Evolutionary conservation across 2,797 vertebrate genomes (phyloP).

Genomic region (Masticophis lateralis): DNA sequence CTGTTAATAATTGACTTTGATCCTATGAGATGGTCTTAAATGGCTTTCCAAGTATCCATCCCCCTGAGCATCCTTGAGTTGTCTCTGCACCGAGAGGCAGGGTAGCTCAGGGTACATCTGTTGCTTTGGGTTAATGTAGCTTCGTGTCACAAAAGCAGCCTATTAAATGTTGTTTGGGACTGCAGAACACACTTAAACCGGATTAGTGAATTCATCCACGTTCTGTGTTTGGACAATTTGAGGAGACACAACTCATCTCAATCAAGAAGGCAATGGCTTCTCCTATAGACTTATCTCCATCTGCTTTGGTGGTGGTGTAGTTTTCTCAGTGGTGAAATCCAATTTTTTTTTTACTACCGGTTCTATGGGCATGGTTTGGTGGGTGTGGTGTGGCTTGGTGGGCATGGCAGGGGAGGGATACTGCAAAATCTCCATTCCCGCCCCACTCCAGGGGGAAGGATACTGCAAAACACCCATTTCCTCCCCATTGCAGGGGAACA

Average conservation of each 20-base stretch:
- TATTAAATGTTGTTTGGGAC: neutral
- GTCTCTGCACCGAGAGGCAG: neutral
- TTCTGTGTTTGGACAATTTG: neutral
- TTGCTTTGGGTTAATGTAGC: neutral
- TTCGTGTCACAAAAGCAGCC: neutral
- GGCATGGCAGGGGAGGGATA: too few relatives aligned
- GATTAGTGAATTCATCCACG: neutral
- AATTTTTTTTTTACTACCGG: too few relatives aligned
- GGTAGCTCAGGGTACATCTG: neutral
- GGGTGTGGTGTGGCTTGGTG: too few relatives aligned
- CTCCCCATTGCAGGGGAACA: too few relatives aligned
- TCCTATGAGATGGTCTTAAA: neutral
- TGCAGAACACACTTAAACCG: neutral
- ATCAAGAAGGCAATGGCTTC: neutral
- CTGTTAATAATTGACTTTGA: neutral
- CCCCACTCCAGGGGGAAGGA: too few relatives aligned
- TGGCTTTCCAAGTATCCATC: neutral
- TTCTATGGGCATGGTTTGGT: too few relatives aligned
- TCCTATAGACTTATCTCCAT: neutral
- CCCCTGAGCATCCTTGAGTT: neutral
- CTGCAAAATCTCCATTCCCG: too few relatives aligned
- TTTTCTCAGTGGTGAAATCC: neutral
- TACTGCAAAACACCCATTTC: too few relatives aligned
- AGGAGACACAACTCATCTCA: neutral
- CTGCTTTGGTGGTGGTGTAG: neutral